phyloP scores from a whole-genome alignment of 2,113 vertebrate genomes.

The Neogobius melanostomus region DNA sequence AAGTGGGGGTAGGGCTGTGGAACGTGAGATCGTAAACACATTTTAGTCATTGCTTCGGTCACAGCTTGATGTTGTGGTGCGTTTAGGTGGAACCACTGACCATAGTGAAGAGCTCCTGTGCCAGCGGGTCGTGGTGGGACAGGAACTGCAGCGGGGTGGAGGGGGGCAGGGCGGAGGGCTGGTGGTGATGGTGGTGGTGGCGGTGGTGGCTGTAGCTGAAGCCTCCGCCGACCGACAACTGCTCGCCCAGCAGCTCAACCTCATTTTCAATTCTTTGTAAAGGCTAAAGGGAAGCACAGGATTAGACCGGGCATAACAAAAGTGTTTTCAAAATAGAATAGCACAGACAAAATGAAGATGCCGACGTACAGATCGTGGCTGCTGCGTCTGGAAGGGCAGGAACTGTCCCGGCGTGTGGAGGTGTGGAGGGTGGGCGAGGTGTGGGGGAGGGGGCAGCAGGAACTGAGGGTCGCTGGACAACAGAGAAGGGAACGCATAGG shows the following conservation, averaged over 20 bases:
- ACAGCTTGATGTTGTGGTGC: not conserved
- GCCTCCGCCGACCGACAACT: constrained; percentile 88
- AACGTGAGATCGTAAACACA: not conserved
- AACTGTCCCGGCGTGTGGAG: constrained; percentile 91
- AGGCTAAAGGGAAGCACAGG: constrained; percentile 73
- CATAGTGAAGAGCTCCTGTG: constrained; percentile 94
- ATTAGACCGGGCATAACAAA: not conserved
- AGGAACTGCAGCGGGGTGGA: constrained; percentile 93
- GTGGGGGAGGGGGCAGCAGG: constrained; percentile 88
- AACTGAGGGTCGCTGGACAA: constrained; percentile 95
- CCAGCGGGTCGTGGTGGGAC: constrained; percentile 88
- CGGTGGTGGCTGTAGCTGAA: constrained; percentile 89
- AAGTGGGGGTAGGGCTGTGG: constrained; percentile 91
- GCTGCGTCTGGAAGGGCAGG: constrained; percentile 94
- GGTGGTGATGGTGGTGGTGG: constrained; percentile 83
- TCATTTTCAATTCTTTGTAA: constrained; percentile 98
- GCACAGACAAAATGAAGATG: not conserved
- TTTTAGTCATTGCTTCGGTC: not conserved
- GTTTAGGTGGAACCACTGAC: constrained; percentile 72
- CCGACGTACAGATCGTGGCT: constrained; percentile 89
- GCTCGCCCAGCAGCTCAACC: constrained; percentile 93
- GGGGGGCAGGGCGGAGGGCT: constrained; percentile 85
- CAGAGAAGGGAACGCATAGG: constrained; percentile 94
- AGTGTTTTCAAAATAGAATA: not conserved
- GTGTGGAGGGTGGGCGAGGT: constrained; percentile 89